Evolutionary conservation across 2,113 vertebrate genomes (phyloP), one percentile per base, ranked within the genome.

Genomic region (Ophiodon elongatus): DNA sequence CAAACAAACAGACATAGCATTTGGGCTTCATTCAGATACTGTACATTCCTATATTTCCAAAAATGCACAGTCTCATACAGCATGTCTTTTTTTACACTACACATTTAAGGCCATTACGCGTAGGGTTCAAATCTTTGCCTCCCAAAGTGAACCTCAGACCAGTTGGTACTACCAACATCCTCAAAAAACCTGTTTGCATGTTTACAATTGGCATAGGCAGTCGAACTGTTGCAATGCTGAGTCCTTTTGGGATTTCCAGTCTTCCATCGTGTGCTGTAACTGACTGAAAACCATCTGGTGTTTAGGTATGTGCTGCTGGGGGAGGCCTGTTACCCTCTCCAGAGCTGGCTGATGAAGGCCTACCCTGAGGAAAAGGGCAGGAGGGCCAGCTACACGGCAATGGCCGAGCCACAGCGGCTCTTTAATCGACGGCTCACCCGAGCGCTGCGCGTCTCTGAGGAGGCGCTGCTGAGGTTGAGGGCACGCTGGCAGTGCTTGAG

Each of bases 301-400:
- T 89, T 1, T 45, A 94, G 94, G 79, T 95, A 93, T 14, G 89
- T 95, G 79, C 84, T 96, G 68, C 72, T 96, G 27, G 95, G 94
- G 0, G 95, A 94, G 39, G 65, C 91, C n/a, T 95, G 94, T 59
- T 95, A 94, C 80, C 94, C 95, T 0, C 92, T 95, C 4, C 93
- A 95, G 92, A 92, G 80, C 83, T 96, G 95, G 95, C 88, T 96
- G n/a, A 88, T 96, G 80, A 96, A 93, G 54, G 63, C 87, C 45
- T 96, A 94, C 59, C 85, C 92, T 0, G 94, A 93, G 68, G 59
- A 86, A 1, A 73, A 50, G 52, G 67, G 68, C 66, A 41, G 80
- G 17, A 76, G 73, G 35, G 23, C 31, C 0, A 43, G 56, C 45
- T 47, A 63, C 15, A 11, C 43, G 0, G 3, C 50, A 0, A 80